Conservation (phyloP, 2,888 invertebrate genomes). For the Acleris sparsana region DNA sequence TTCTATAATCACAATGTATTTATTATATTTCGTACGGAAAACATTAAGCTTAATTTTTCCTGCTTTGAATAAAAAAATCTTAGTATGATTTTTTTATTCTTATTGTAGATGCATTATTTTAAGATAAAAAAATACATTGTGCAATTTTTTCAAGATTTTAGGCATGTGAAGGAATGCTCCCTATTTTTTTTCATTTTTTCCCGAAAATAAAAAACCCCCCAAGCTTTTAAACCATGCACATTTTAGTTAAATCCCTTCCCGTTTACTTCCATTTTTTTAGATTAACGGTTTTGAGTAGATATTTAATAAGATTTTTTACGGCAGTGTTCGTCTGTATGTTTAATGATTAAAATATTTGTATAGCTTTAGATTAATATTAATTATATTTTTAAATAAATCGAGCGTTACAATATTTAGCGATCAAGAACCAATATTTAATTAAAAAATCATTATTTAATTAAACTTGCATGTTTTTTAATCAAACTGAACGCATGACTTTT, state of each 20-base stretch:
- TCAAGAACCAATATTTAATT: constrained; percentile 54
- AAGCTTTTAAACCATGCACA: constrained; percentile 6
- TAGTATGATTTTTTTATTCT: too few relatives aligned
- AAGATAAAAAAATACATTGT: constrained; percentile 5
- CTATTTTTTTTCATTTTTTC: constrained; percentile 14
- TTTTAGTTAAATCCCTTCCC: neutral
- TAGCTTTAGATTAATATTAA: constrained; percentile 32
- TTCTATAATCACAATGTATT: constrained; percentile 6
- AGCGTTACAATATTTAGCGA: constrained; percentile 70
- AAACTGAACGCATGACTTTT: constrained; percentile 15
- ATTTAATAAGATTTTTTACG: constrained; percentile 40
- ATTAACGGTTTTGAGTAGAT: constrained; percentile 36
- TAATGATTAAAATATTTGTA: constrained; percentile 24
- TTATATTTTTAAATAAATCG: constrained; percentile 14
- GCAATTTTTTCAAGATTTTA: constrained; percentile 43
- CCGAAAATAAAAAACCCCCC: neutral
- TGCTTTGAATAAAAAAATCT: too few relatives aligned
- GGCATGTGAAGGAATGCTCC: constrained; percentile 55
- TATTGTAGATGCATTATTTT: too few relatives aligned
- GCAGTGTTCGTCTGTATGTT: constrained; percentile 44
- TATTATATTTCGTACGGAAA: neutral
- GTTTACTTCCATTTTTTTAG: constrained; percentile 18
- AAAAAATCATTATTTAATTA: constrained; percentile 39
- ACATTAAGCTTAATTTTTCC: too few relatives aligned
- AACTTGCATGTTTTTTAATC: constrained; percentile 49